Conservation (phyloP, 2,888 invertebrate genomes). For the Tipula unca region DNA sequence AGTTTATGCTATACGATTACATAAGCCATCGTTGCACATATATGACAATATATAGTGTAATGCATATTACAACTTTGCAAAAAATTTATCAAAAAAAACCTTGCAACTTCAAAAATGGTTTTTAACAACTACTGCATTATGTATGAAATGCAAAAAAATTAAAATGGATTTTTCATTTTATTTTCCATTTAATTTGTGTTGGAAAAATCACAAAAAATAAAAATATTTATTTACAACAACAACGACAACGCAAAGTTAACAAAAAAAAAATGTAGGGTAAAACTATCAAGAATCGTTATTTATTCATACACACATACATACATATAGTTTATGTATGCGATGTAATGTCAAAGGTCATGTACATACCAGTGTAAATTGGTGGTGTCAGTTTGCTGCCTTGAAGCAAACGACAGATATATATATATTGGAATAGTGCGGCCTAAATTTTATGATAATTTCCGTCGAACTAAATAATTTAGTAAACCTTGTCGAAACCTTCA, state of each 20-base stretch:
- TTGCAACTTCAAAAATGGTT: neutral
- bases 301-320: neutral
- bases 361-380: neutral
- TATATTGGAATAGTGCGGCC: neutral
- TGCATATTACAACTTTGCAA: neutral
- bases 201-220: neutral
- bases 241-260: neutral
- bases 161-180: neutral
- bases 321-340: too few species aligned
- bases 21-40: neutral
- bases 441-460: too few species aligned
- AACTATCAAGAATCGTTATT: neutral
- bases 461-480: too few species aligned
- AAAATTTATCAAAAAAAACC: neutral
- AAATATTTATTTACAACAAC: neutral
- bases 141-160: conserved; percentile 8
- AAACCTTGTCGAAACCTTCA: neutral
- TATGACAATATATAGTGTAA: neutral
- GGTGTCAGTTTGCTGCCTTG: neutral
- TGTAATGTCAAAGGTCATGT: neutral
- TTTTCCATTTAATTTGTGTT: neutral
- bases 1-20: neutral
- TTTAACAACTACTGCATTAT: conserved; percentile 1
- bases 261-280: neutral
- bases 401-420: neutral